Base-by-base conservation (phyloP, 2,797 vertebrate species). In the Xenops minutus region DNA sequence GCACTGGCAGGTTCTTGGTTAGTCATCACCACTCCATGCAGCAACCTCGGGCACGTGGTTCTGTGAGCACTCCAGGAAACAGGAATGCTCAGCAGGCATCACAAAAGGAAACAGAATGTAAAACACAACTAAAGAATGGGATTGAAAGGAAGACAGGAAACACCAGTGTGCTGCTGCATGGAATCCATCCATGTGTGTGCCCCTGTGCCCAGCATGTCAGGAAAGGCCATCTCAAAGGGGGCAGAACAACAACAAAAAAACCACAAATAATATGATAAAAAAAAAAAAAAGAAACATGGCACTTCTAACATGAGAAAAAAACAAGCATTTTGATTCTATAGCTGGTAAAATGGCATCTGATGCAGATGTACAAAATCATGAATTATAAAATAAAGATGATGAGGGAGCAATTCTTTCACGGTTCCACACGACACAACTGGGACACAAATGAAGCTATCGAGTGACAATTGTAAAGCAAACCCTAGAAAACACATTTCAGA, bases 381-480 rank as follows among this genome's bases (percentile, higher is more conserved):
- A 63, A 85, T 71, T 85, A 67, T 39, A 67, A 89, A 85, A 77
- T 52, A 79, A 91, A 59, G 48, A 83, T 62, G 64, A 80, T 0
- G 5, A 85, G 34, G 46, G 32, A 89, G 26, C 44, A 85, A 74
- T 61, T 59, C 56, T 51, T 77, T 75, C 64, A 58, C 17, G 32
- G 68, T 71, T 93, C 32, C 18, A n/a, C 49, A 7, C 46, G 66
- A 51, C 55, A 82, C 43, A 93, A 56, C 36, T 8, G 23, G 32
- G 68, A 16, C 72, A 69, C 0, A 0, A 91, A 86, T 22, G 19
- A 84, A 84, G 49, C 61, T 52, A 63, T 1, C 0, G 11, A 63
- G 69, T 20, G 29, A 78, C 12, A 3, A 85, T 72, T 24, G 41
- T 12, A 87, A 86, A 78, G 41, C 29, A 91, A 78, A 89, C 34